Evolutionary conservation across 2,888 invertebrate species (phyloP), one percentile per base, ranked within the genome.

Genomic region (Acronicta psi): DNA sequence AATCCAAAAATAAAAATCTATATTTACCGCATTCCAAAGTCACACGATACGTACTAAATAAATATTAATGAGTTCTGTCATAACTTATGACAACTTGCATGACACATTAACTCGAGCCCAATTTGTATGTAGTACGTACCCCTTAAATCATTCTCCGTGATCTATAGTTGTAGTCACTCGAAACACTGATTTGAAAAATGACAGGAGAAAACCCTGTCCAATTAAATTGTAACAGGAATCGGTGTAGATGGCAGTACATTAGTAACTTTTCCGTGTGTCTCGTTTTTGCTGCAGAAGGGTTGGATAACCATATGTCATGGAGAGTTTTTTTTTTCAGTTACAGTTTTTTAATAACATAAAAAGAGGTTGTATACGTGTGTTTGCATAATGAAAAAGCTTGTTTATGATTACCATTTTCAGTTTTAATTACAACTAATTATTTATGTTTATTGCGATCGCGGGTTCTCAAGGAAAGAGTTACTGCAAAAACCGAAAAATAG

Each of bases 161-260:
- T 82, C 73, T 79, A 83, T 81, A 68, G 69, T 62, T 60, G 13
- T 52, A 62, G 60, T 29, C 50, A 67, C 61, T 71, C 54, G 57
- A 51, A 75, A 65, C 70, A 67, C 57, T 62, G 75, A 67, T 68
- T 72, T 86, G 87, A 90, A 88, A 89, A 86, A 90, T 88, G 76
- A 81, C 85, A 80, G 79, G 70, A 79, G 73, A 76, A 80, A 81
- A 85, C 77, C 6, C 79, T 77, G 77, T 76, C 89, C 90, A 92
- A 92, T 92, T 92, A 92, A 88, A 91, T 89, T 72, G 92, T 78
- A 89, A 92, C 85, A 53, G 54, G 87, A 92, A 73, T 80, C 84
- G 66, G 60, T 68, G 69, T 74, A 75, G 83, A 84, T 84, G 81
- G 69, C 61, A 36, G 63, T 64, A 66, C 75, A 81, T 88, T 80